These are phyloP conservation scores for Bemisia tabaci DNA, from an alignment of 1,140 invertebrate genomes.

Conservation along the genomic window DNA sequence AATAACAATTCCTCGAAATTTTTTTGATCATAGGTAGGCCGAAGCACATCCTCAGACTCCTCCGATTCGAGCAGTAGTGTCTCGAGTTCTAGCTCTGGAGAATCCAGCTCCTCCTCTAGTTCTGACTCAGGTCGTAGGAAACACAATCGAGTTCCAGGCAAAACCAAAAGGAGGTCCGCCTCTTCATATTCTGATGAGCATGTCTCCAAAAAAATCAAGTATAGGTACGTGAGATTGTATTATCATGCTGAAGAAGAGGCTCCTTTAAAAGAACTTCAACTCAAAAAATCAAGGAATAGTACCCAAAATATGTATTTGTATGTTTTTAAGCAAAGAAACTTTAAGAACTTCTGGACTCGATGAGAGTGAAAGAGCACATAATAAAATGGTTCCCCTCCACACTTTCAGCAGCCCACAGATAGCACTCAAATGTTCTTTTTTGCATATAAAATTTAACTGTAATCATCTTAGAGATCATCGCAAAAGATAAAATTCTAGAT, in stretches of 20 bases:
- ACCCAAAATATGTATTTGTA: too few relatives aligned
- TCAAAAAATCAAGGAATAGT: too few relatives aligned
- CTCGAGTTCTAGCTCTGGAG: constrained; percentile 33
- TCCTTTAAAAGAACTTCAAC: constrained; percentile 8
- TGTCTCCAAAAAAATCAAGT: constrained; percentile 33
- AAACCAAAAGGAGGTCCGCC: constrained; percentile 42
- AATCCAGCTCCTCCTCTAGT: constrained; percentile 36
- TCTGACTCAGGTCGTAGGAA: constrained; percentile 26
- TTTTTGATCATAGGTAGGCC: constrained; percentile 44
- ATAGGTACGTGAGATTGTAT: constrained; percentile 17
- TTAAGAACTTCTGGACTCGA: too few relatives aligned
- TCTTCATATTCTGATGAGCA: constrained; percentile 41
- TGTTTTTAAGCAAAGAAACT: too few relatives aligned
- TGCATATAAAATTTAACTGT: too few relatives aligned
- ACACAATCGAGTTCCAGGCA: constrained; percentile 37
- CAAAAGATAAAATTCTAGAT: too few relatives aligned
- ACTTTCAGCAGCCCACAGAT: too few relatives aligned
- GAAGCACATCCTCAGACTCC: constrained; percentile 50
- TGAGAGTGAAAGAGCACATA: too few relatives aligned
- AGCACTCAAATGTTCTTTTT: too few relatives aligned
- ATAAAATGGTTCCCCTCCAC: too few relatives aligned
- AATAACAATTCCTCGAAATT: too few relatives aligned
- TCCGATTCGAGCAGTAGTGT: constrained; percentile 43
- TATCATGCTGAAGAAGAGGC: constrained; percentile 13
- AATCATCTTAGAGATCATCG: too few relatives aligned